These are phyloP conservation scores for Alectoris magna DNA, from an alignment of 2,797 vertebrate species.

Conservation along the genomic window DNA sequence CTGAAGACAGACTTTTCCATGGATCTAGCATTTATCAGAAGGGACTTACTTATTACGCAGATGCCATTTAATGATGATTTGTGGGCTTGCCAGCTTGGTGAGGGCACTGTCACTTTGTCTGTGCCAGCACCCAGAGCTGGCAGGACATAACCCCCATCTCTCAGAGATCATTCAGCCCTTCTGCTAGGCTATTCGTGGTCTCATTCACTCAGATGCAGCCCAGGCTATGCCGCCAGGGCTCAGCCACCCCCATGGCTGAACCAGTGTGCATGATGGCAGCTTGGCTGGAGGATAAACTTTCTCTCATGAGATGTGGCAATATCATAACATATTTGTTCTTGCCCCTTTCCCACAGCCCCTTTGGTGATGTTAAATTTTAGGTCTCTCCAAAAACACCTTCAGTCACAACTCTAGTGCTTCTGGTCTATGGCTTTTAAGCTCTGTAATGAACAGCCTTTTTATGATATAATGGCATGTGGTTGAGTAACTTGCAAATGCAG, in stretches of 20 bases:
- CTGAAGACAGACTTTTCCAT: not conserved
- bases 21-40: not conserved
- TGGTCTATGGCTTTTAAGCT: not conserved
- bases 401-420: not conserved
- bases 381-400: not conserved
- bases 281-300: not conserved
- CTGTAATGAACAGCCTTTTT: not conserved
- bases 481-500: not conserved
- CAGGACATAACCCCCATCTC: not conserved
- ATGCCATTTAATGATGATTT: not conserved
- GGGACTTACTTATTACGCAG: not conserved
- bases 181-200: not conserved
- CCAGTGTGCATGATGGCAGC: fast-evolving
- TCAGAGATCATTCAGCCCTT: not conserved
- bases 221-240: not conserved
- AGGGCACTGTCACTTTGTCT: not conserved
- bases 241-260: not conserved
- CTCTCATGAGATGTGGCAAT: not conserved
- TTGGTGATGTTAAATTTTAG: not conserved
- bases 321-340: not conserved
- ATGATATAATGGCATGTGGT: not conserved
- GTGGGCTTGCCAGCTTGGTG: not conserved
- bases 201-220: not conserved
- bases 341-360: not conserved
- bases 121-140: not conserved